Percentiles rank a stretch among this genome's conserved stretches.
Evolutionary conservation across 1,140 invertebrate species (phyloP).

Genomic region (Oncopodura yosiiana): DNA sequence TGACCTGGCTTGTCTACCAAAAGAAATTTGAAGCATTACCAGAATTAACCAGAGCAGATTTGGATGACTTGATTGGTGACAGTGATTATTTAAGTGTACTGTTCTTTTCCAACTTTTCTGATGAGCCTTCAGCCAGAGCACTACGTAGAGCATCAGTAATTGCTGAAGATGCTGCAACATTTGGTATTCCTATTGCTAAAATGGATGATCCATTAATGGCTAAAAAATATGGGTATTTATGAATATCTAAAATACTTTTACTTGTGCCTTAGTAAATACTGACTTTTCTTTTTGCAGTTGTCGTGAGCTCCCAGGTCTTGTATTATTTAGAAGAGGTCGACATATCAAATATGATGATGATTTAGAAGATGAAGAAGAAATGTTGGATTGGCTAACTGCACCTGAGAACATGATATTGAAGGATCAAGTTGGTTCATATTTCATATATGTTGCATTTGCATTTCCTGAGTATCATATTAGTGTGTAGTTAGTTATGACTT

Average conservation of each 20-base stretch:
- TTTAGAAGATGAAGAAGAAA: constrained; percentile 61
- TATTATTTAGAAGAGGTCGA: constrained; percentile 26
- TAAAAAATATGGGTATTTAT: constrained; percentile 60
- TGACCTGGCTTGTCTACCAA: constrained; percentile 83
- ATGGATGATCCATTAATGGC: constrained; percentile 78
- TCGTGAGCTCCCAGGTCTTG: constrained; percentile 25
- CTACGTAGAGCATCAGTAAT: constrained; percentile 28
- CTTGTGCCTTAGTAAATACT: too few relatives aligned
- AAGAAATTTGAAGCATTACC: constrained; percentile 88
- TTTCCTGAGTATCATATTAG: too few relatives aligned
- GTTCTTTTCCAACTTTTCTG: constrained; percentile 48
- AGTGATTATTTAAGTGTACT: constrained; percentile 86
- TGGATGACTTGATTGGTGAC: constrained; percentile 76
- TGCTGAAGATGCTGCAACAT: constrained; percentile 64
- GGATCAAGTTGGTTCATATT: constrained; percentile 52
- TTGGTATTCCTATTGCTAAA: constrained; percentile 84
- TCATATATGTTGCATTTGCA: too few relatives aligned
- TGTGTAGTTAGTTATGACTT: too few relatives aligned
- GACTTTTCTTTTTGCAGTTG: too few relatives aligned
- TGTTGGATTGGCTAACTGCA: constrained; percentile 85
- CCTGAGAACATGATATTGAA: constrained; percentile 89
- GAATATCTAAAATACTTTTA: too few relatives aligned
- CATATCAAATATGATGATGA: constrained; percentile 34
- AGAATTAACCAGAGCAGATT: constrained; percentile 71
- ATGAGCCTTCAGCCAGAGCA: constrained; percentile 15